Evolutionary conservation across 2,888 invertebrate species (phyloP).

Genomic region (Ichneumoninae sp.): DNA sequence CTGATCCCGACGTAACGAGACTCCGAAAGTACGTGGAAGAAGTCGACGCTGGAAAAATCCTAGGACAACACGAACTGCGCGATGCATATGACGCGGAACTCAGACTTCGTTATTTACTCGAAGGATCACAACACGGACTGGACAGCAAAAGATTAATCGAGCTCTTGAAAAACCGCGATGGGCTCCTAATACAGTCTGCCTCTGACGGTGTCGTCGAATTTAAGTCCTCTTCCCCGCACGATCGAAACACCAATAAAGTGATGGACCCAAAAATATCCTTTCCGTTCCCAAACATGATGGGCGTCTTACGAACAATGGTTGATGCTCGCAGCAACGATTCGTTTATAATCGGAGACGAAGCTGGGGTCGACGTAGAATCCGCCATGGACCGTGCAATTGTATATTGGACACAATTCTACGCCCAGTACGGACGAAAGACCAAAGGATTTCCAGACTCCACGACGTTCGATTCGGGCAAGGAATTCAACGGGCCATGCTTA

Average conservation of each 20-base stretch:
- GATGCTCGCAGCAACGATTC: background rate
- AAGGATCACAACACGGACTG: background rate
- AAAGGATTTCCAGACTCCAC: background rate
- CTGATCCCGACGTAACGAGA: background rate
- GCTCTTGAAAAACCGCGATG: background rate
- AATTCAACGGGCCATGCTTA: background rate
- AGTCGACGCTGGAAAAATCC: background rate
- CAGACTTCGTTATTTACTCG: background rate
- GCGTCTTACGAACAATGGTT: background rate
- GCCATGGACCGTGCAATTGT: background rate
- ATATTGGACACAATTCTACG: background rate
- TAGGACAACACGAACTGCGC: background rate
- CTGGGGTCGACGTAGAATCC: background rate
- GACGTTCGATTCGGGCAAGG: background rate
- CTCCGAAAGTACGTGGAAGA: background rate
- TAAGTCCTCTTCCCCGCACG: background rate
- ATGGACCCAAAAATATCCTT: background rate
- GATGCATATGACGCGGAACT: too few species aligned
- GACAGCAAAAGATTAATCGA: background rate
- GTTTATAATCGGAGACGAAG: background rate
- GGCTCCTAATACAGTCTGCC: background rate
- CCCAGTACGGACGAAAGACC: background rate
- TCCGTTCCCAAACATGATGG: background rate
- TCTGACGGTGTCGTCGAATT: background rate
- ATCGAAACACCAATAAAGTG: background rate